These are phyloP conservation scores for Cynopterus brachyotis DNA, from an alignment of 2,113 vertebrate species.

Conservation along the genomic window DNA sequence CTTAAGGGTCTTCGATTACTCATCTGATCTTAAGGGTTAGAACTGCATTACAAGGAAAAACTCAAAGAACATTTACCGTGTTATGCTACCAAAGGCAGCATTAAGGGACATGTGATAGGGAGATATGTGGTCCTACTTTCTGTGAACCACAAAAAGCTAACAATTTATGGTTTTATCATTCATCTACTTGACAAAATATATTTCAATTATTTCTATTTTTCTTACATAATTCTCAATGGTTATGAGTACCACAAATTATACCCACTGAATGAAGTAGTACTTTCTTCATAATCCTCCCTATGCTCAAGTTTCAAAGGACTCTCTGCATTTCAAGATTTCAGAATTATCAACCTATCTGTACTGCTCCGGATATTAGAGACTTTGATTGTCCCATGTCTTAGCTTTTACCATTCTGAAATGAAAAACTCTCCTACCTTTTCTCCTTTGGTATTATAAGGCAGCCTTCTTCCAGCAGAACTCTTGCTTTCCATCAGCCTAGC, in stretches of 20 bases:
- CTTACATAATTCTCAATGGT: neutral
- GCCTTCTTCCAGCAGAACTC: neutral
- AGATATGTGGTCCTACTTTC: neutral
- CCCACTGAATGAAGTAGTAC: neutral
- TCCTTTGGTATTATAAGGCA: neutral
- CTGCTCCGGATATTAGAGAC: neutral
- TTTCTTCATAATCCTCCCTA: neutral
- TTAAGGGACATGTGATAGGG: neutral
- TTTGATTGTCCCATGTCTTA: neutral
- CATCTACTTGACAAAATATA: neutral
- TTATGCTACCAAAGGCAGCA: neutral
- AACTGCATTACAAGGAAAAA: neutral
- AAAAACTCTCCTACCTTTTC: neutral
- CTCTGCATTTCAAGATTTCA: neutral
- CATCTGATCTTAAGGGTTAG: neutral
- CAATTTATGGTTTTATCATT: neutral
- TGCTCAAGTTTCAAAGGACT: neutral
- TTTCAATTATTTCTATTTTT: slow-evolving; percentile 24
- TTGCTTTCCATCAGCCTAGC: neutral
- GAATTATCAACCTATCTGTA: neutral
- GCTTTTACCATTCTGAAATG: neutral
- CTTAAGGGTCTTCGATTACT: neutral
- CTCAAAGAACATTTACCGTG: neutral
- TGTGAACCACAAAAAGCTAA: neutral
- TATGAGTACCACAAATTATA: neutral